phyloP scores from a whole-genome alignment of 2,113 vertebrate genomes.

The Cololabis saira region DNA sequence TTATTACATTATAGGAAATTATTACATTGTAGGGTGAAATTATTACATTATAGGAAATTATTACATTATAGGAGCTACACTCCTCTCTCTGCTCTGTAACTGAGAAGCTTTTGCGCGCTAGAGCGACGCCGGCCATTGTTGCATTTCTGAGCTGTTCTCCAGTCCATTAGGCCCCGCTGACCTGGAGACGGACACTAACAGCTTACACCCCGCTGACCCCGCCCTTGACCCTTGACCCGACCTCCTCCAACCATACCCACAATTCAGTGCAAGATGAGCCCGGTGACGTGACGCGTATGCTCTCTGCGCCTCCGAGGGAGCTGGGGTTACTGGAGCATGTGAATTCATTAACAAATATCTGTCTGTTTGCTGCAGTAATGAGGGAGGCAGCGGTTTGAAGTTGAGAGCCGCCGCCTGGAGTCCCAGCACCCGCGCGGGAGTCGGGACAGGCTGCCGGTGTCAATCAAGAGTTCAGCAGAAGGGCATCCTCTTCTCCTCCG shows the following conservation, averaged over 20 bases:
- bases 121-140: constrained; percentile 25
- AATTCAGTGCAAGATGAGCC: constrained; percentile 41
- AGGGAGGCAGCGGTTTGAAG: constrained; percentile 73
- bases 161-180: constrained; percentile 83
- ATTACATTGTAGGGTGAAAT: too few species aligned
- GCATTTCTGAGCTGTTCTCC: constrained; percentile 67
- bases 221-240: constrained; percentile 79
- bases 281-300: constrained; percentile 64
- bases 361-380: constrained; percentile 83
- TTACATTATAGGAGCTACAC: too few species aligned
- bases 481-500: constrained; percentile 63
- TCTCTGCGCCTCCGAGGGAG: constrained; percentile 48
- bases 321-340: constrained; percentile 73
- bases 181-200: constrained; percentile 71
- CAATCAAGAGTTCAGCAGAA: constrained; percentile 79
- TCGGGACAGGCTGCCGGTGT: constrained; percentile 72
- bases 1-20: too few species aligned
- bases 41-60: too few species aligned
- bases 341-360: constrained; percentile 86
- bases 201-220: constrained; percentile 78
- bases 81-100: too few species aligned
- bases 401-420: constrained; percentile 62
- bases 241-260: constrained; percentile 35
- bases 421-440: constrained; percentile 51
- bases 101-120: too few species aligned